Conservation (phyloP, 2,888 invertebrate genomes). For the Lasius platythorax region DNA sequence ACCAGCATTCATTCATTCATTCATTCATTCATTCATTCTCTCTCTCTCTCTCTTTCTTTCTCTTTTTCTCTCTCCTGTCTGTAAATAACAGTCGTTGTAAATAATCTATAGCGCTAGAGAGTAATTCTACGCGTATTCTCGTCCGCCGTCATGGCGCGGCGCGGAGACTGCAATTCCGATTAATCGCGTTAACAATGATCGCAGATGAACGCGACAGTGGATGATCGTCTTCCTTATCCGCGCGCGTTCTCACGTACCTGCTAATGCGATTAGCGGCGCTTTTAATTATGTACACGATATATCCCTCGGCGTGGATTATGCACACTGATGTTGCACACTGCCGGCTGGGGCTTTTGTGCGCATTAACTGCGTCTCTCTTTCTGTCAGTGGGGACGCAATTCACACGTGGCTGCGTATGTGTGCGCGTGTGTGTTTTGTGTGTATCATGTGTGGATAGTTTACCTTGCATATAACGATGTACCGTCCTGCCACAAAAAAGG, state of each 20-base stretch:
- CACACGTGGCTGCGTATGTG: conserved; percentile 23
- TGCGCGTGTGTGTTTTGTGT: conserved; percentile 10
- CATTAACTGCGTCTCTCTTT: conserved; percentile 40
- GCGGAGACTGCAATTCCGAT: conserved; percentile 38
- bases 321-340: conserved; percentile 32
- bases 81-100: conserved; percentile 59
- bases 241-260: conserved; percentile 41
- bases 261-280: conserved; percentile 54
- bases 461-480: conserved; percentile 6
- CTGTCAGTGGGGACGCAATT: conserved; percentile 26
- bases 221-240: conserved; percentile 26
- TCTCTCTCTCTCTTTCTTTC: too few species aligned
- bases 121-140: conserved; percentile 8
- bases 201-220: conserved; percentile 31
- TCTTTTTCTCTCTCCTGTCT: conserved; percentile 36
- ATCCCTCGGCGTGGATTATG: conserved; percentile 34
- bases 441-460: conserved; percentile 23
- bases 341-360: conserved; percentile 45
- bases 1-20: too few species aligned
- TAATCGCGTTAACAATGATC: conserved; percentile 51
- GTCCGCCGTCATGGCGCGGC: neutral
- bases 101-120: conserved; percentile 48
- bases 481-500: neutral
- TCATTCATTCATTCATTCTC: too few species aligned
- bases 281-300: conserved; percentile 40